Base-by-base conservation (phyloP, 2,113 vertebrate genomes). In the Peromyscus maniculatus region DNA sequence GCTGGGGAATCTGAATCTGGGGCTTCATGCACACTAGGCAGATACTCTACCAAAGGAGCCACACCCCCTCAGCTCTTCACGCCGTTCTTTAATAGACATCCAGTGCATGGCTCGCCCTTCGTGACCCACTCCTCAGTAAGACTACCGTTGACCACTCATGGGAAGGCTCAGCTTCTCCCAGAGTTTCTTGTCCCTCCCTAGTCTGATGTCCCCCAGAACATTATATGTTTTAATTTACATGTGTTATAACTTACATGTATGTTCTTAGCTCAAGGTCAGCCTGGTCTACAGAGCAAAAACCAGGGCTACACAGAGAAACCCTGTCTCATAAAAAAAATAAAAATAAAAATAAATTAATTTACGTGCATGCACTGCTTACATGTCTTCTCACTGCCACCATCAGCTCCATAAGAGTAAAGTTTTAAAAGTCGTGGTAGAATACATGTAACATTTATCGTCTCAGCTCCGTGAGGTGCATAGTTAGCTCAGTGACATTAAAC, bases 201-300 rank as follows among this genome's bases (percentile, higher is more conserved):
- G 75, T 97, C 22, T 74, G n/a, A 87, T 57, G 89, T 78, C 72
- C 89, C 87, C 69, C 98, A n/a, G 75, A 8, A 19, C 13, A 24
- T 21, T 33, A 71, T 64, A 39, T 0, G 28, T 15, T 43, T 43
- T 72, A 36, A 69, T 98, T 99, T 99, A 98, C 98, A 71, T 64
- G 49, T 0, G 28, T 15, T 43, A 43, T 72, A 36, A 69, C 98
- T 99, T 99, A 52, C 74, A 77, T 28, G 74, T 24, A n/a, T 59
- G 21, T 36, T 72, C 71, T 72, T 36, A 72, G 36, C 71, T 72
- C 15, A 36, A 21, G 71, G 17, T 19, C 69, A 72, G 36, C 17
- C 36, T 72, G 16, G 69, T n/a, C 36, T 72, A 39, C 17, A n/a
- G 36, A 72, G 36, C 7, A 17, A 72, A 19, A 72, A 36, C 16